A percentile compares a stretch with the other conserved stretches of the same genome.
Evolutionary conservation across 2,888 invertebrate species (phyloP).

Genomic region (Vandiemenella viatica): DNA sequence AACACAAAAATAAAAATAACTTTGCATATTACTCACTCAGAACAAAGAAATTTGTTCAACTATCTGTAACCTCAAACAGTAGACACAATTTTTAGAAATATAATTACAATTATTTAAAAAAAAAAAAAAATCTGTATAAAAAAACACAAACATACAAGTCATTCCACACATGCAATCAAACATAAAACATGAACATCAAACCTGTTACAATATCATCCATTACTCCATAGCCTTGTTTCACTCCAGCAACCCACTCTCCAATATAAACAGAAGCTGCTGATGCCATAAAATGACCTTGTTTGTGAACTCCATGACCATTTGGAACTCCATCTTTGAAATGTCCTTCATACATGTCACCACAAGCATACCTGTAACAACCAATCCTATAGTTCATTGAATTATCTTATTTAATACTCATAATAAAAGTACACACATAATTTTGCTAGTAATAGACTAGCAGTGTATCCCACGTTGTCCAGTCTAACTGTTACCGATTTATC

Average conservation of each 20-base stretch:
- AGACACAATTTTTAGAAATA: background rate
- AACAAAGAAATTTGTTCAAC: background rate
- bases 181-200: constrained; percentile 18
- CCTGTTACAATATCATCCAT: constrained; percentile 71
- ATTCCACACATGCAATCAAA: background rate
- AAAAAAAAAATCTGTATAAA: background rate
- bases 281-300: constrained; percentile 61
- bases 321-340: constrained; percentile 70
- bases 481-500: too few relatives aligned
- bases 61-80: background rate
- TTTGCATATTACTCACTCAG: too few relatives aligned
- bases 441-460: too few relatives aligned
- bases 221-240: constrained; percentile 73
- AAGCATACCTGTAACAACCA: constrained; percentile 38
- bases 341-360: constrained; percentile 73
- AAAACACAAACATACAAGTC: background rate
- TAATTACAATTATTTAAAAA: background rate
- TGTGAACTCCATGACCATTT: constrained; percentile 72
- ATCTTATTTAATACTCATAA: too few relatives aligned
- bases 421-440: too few relatives aligned
- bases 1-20: too few relatives aligned
- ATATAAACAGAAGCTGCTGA: constrained; percentile 66
- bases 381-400: too few relatives aligned
- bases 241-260: constrained; percentile 72
- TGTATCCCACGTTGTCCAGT: too few relatives aligned